Base-by-base conservation (phyloP, 2,888 invertebrate species). In the Nomada hirtipes region DNA sequence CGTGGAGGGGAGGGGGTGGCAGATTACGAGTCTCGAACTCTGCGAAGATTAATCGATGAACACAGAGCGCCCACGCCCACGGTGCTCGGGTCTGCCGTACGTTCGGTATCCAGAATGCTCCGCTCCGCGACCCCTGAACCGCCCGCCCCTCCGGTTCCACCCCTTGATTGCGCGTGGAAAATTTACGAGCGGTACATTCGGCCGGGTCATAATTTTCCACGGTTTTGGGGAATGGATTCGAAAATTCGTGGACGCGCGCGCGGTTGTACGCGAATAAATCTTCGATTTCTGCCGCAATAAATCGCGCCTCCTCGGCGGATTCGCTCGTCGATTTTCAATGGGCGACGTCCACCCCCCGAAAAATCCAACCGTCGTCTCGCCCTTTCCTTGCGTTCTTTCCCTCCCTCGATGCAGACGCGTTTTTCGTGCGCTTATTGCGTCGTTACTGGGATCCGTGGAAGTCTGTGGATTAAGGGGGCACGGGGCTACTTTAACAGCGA, bases 141-240 rank as follows among this genome's bases (percentile, higher is more conserved):
- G 10, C 2, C 47, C 47, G 15, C 47, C 2, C 13, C 44, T n/a
- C 50, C 20, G 11, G 11, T 20, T 26, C 44, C 20, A 29, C 36
- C 15, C 59, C 61, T 53, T 77, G 76, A 79, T 74, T 73, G 73
- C 76, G 60, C 61, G 42, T 60, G 11, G 47, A 47, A 72, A 82
- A 85, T 86, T 87, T 79, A 86, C 81, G 84, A 87, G 79, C 79
- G 57, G 73, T 74, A 83, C 83, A 76, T 84, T 83, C 81, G 69
- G 23, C 65, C 64, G 50, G 78, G 71, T 73, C 78, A 83, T 83
- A 82, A 83, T 83, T 82, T 83, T 76, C 77, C 80, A 68, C 18
- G 73, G 69, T 79, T 81, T 80, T 20, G 20, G 57, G 47, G 69
- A 79, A 79, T 79, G 81, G 73, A 64, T 79, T 70, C 80, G 64